Conservation (phyloP, 2,888 invertebrate genomes). For the Rhaphigaster nebulosa region DNA sequence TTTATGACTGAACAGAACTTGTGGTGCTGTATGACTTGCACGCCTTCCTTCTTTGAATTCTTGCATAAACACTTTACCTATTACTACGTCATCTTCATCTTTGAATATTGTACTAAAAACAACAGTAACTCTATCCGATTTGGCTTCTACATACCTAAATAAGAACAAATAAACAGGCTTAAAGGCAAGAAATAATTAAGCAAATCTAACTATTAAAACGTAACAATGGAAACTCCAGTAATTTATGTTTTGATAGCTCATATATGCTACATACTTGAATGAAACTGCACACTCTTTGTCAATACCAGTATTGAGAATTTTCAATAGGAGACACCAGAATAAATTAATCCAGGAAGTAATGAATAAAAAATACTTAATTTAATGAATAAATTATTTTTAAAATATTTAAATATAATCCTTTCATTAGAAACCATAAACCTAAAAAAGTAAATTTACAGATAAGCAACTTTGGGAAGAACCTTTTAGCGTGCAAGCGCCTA, state of each 20-base stretch:
- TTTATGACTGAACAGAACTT: slow-evolving; percentile 92
- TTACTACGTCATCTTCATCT: slow-evolving; percentile 97
- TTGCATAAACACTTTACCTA: slow-evolving; percentile 99
- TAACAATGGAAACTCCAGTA: not conserved
- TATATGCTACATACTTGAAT: too few relatives aligned
- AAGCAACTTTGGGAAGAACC: too few relatives aligned
- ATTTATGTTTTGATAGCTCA: not conserved
- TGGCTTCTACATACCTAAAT: slow-evolving; percentile 95
- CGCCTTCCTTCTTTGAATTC: slow-evolving; percentile 98
- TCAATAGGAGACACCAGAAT: not conserved
- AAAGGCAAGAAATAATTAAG: not conserved
- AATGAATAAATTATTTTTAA: too few relatives aligned
- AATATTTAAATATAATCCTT: too few relatives aligned
- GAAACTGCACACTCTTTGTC: not conserved
- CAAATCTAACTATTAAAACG: not conserved
- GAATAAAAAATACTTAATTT: too few relatives aligned
- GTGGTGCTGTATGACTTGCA: slow-evolving; percentile 94
- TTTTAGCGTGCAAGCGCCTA: too few relatives aligned
- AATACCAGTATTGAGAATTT: not conserved
- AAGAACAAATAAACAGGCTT: not conserved
- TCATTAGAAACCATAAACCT: too few relatives aligned
- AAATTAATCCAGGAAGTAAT: not conserved
- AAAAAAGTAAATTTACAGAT: too few relatives aligned
- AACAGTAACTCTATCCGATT: slow-evolving; percentile 97
- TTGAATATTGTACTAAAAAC: slow-evolving; percentile 99